These are phyloP conservation scores for Cairina moschata DNA, from an alignment of 2,113 vertebrate genomes.

Conservation along the genomic window DNA sequence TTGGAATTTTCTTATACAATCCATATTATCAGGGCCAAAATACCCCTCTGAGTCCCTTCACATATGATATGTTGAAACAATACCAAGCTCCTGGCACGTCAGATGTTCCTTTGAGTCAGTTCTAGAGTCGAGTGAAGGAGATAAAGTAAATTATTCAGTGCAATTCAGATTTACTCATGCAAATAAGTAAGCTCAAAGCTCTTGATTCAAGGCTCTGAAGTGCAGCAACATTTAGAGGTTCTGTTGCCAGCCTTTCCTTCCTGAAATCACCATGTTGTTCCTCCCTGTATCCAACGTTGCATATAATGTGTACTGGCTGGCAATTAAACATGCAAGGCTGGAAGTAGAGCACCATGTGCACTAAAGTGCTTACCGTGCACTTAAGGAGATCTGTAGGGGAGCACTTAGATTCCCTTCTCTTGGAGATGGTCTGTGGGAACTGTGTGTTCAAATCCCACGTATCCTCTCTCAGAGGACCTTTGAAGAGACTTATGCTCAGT, in stretches of 20 bases:
- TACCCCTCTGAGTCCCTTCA: not conserved
- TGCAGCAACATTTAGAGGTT: not conserved
- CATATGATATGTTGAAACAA: not conserved
- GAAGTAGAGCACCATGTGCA: not conserved
- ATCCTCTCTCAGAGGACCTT: not conserved
- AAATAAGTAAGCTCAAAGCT: not conserved
- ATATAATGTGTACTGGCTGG: not conserved
- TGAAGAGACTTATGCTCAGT: not conserved
- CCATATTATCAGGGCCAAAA: not conserved
- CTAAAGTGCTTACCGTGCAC: not conserved
- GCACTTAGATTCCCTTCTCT: not conserved
- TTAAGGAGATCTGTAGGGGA: not conserved
- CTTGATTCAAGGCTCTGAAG: not conserved
- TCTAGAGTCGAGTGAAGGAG: not conserved
- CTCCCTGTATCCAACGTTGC: not conserved
- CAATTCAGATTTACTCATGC: not conserved
- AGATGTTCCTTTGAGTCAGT: not conserved
- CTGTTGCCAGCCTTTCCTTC: not conserved
- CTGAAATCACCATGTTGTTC: not conserved
- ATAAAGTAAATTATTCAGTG: constrained; percentile 14
- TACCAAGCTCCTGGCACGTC: not conserved
- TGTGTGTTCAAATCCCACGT: not conserved
- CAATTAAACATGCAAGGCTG: not conserved
- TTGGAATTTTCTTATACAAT: not conserved
- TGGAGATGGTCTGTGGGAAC: not conserved